Evolutionary conservation across 2,797 vertebrate species (phyloP).

Genomic region (Mus minutoides): DNA sequence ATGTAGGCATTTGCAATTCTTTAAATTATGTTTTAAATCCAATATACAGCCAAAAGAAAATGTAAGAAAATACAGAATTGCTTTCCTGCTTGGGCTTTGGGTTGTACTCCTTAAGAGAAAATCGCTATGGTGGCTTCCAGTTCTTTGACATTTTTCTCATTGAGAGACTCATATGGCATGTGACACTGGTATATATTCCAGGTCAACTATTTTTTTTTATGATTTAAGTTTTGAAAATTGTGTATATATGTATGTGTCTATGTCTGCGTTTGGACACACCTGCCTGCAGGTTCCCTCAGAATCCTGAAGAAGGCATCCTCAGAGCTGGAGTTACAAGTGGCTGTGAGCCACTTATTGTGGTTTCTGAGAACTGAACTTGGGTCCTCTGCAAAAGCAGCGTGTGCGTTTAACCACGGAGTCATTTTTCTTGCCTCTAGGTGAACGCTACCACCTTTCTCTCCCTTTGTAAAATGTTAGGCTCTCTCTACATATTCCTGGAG

Average conservation of each 20-base stretch:
- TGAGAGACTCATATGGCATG: background rate
- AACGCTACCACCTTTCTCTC: background rate
- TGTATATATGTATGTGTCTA: background rate
- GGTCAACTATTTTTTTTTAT: background rate
- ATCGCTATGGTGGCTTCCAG: background rate
- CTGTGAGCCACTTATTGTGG: background rate
- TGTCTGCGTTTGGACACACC: background rate
- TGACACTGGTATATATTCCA: background rate
- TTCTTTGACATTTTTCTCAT: background rate
- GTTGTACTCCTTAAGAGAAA: background rate
- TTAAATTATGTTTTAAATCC: slow-evolving; percentile 30
- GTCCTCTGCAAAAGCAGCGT: background rate
- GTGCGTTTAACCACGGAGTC: background rate
- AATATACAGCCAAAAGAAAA: background rate
- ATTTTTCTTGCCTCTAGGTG: background rate
- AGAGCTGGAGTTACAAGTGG: background rate
- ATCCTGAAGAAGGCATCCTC: background rate
- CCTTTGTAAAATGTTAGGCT: background rate
- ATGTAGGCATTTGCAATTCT: background rate
- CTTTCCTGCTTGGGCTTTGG: background rate
- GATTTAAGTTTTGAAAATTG: background rate
- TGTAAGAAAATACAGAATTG: background rate
- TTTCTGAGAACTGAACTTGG: background rate
- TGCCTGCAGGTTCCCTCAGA: background rate
- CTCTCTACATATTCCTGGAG: background rate